phyloP scores from a whole-genome alignment of 1,140 invertebrate genomes.

The Cydia pomonella region DNA sequence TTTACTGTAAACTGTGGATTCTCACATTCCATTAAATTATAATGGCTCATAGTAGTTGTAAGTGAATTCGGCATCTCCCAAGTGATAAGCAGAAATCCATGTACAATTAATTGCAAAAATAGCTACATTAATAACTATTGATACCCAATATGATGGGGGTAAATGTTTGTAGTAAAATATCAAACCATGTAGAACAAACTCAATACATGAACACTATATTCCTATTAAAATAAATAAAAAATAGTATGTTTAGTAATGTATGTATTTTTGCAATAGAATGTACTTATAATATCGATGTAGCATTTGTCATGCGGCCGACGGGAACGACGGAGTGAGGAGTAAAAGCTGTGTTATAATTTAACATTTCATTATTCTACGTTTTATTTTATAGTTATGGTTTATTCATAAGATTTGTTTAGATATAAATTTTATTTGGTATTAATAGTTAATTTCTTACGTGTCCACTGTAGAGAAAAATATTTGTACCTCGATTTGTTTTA shows the following conservation, averaged over 20 bases:
- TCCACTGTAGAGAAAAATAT: slow-evolving; percentile 62
- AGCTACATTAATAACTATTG: neutral
- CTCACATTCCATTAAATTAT: slow-evolving; percentile 75
- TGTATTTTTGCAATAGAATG: slow-evolving; percentile 2
- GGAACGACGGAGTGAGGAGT: slow-evolving; percentile 67
- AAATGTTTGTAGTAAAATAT: neutral
- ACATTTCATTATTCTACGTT: slow-evolving; percentile 76
- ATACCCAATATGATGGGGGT: neutral
- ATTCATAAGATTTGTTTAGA: slow-evolving; percentile 76
- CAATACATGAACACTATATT: no score
- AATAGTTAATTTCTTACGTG: slow-evolving; percentile 74
- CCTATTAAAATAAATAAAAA: no score
- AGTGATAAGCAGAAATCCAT: slow-evolving; percentile 27
- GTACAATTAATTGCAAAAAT: neutral
- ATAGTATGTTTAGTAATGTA: slow-evolving; percentile 2
- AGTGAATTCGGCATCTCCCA: slow-evolving; percentile 30
- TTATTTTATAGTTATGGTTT: slow-evolving; percentile 80
- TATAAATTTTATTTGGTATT: slow-evolving; percentile 76
- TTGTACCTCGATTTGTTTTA: slow-evolving; percentile 77
- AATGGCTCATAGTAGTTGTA: slow-evolving; percentile 59
- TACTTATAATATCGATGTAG: slow-evolving; percentile 53
- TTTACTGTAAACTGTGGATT: slow-evolving; percentile 46
- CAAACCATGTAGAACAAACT: no score
- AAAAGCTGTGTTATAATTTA: slow-evolving; percentile 80
- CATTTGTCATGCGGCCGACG: slow-evolving; percentile 61